Evolutionary conservation across 2,888 invertebrate genomes (phyloP).

Genomic region (Euclidia mi): DNA sequence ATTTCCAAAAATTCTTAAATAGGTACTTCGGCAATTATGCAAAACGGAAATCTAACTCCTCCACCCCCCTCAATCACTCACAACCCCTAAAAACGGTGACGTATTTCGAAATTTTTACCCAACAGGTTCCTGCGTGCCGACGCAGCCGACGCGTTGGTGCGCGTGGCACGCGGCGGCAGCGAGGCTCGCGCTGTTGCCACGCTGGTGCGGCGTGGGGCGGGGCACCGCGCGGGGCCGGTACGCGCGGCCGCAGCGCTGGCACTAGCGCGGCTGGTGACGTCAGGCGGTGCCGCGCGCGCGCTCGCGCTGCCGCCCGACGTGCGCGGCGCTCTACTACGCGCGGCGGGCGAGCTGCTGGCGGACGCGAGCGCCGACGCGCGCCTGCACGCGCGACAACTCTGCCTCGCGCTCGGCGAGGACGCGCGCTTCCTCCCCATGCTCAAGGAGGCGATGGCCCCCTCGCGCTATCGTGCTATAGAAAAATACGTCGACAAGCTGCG

Average conservation of each 20-base stretch:
- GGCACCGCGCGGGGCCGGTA: conserved; percentile 96
- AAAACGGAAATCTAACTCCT: too few relatives aligned
- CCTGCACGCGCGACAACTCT: conserved; percentile 94
- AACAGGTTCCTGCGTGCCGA: conserved; percentile 97
- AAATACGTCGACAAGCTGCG: conserved; percentile 92
- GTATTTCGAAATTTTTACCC: too few relatives aligned
- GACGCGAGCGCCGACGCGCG: conserved; percentile 97
- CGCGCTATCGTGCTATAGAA: conserved; percentile 95
- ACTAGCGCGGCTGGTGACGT: conserved; percentile 92
- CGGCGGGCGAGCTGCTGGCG: conserved; percentile 95
- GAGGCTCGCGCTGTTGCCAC: conserved; percentile 92
- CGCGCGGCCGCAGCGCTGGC: conserved; percentile 95
- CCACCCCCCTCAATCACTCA: too few relatives aligned
- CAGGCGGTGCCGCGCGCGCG: conserved; percentile 93
- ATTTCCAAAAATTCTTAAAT: too few relatives aligned
- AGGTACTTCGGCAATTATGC: too few relatives aligned
- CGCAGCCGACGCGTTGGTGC: conserved; percentile 94
- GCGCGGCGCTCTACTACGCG: conserved; percentile 94
- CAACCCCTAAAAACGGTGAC: too few relatives aligned
- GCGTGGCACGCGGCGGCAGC: conserved; percentile 94
- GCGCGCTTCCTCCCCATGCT: conserved; percentile 94
- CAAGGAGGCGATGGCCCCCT: conserved; percentile 94
- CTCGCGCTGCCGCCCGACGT: conserved; percentile 94
- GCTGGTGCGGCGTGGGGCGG: conserved; percentile 92
- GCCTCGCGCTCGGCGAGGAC: conserved; percentile 93